Base-by-base conservation (phyloP, 1,140 invertebrate species). In the Tetragnatha versicolor region DNA sequence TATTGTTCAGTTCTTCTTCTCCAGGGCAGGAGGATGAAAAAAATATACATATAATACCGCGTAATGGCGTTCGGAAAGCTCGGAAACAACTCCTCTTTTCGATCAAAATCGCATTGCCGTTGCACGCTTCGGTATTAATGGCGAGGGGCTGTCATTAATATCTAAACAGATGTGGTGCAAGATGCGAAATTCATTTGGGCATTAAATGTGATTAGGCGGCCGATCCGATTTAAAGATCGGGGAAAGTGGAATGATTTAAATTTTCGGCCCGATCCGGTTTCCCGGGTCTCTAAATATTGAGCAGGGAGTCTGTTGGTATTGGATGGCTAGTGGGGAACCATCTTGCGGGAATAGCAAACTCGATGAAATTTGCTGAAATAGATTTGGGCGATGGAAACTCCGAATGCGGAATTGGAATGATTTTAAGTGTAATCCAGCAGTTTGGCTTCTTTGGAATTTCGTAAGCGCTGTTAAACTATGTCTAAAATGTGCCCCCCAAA, bases 71-170 rank as follows among this genome's bases (percentile, higher is more conserved):
- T 22, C 51, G 51, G 25, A 29, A 7, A 20, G 63, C 22, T 29
- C 20, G 63, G 49, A 68, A 68, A 47, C 63, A 27, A 68, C 49
- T 68, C 49, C n/a, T 29, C 20, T 68, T 47, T 68, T 49, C 63
- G 47, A 68, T 68, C 63, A 47, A 31, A 68, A 68, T 47, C 42
- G 63, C 3, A n/a, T 31, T 31, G 14, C 63, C 39, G 14, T 35
- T 29, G 25, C 29, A 42, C 63, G 45, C 17, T 33, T 17, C 55
- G 27, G 63, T 68, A 68, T 68, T 68, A 68, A 68, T 68, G 63
- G 37, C 49, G 17, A 9, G 63, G 9, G 47, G 14, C 33, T 29
- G 63, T 29, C 63, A 68, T 68, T 68, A 68, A 68, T 68, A 68
- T 68, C 42, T 12, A 20, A 68, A 63, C 17, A 17, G 39, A 22